Base-by-base conservation (phyloP, 2,888 invertebrate species). In the Pedicia rivosa region DNA sequence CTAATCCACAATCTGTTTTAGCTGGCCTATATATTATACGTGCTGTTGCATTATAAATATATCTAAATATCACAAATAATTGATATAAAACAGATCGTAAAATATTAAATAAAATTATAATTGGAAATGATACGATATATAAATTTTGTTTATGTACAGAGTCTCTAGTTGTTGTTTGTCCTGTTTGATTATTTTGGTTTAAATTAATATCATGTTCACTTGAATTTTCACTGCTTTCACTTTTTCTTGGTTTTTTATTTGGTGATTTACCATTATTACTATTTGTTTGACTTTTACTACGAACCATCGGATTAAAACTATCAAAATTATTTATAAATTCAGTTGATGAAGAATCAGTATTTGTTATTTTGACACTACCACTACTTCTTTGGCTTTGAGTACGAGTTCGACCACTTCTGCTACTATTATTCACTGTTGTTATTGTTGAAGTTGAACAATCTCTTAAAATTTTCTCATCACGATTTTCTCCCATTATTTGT, bases 141-240 rank as follows among this genome's bases (percentile, higher is more conserved):
- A 87, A 72, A 63, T 86, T 87, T 62, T 81, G 73, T 63, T 86
- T 84, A 64, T 86, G 86, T 53, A 86, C 81, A 40, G 84, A 82
- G 53, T 75, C 74, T 51, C 71, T 72, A 45, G 86, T 79, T 52
- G 90, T 91, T 41, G 70, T 91, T 43, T 91, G 91, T 55, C 68
- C 91, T 40, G 67, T 92, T 40, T 72, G 91, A 27, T 91, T 91
- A 36, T 91, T 91, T 55, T 71, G 79, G 49, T 81, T 82, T 35
- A 92, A 35, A 46, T 55, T 56, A 46, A 55, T 55, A 47, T 53
- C 50, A 46, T 56, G 52, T 35, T 53, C 51, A 46, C 56, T 49
- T 25, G 48, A 47, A 40, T 47, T 47, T 44, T 56, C 54, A 43
- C 55, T 56, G 47, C 56, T 57, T 26, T 54, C 53, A 40, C 50